These are phyloP conservation scores for Pollachius pollachius DNA, from an alignment of 2,113 vertebrate species.

Conservation along the genomic window DNA sequence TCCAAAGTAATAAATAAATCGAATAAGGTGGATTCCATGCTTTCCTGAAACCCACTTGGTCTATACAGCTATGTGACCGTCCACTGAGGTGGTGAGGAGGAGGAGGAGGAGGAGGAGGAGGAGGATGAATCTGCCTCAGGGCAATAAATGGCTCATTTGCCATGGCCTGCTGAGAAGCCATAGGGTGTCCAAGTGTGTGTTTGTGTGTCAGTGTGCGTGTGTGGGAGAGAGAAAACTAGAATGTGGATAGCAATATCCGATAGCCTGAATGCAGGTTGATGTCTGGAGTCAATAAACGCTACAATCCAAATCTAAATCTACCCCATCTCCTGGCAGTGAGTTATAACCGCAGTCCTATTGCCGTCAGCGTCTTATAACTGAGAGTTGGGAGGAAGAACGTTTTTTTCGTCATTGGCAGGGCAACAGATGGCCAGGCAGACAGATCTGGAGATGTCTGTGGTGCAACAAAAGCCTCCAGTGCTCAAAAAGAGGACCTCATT, in stretches of 20 bases:
- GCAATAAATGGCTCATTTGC: too few species aligned
- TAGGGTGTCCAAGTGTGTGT: not conserved
- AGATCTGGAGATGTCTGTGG: not conserved
- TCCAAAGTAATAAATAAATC: not conserved
- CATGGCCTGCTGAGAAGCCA: not conserved
- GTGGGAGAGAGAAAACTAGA: not conserved
- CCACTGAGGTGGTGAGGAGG: too few species aligned
- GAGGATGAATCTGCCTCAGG: too few species aligned
- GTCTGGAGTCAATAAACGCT: not conserved
- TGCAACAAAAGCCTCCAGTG: slow-evolving; percentile 43
- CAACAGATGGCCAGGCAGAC: too few species aligned
- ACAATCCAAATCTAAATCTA: not conserved
- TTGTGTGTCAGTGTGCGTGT: too few species aligned
- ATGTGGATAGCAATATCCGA: not conserved
- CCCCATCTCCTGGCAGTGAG: too few species aligned
- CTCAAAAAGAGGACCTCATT: slow-evolving; percentile 41
- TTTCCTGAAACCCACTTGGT: too few species aligned
- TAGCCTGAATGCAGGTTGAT: not conserved
- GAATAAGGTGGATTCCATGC: too few species aligned
- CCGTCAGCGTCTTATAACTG: not conserved
- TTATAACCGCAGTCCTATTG: not conserved
- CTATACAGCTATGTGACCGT: too few species aligned
- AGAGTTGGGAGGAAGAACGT: not conserved
- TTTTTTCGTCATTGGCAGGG: too few species aligned
- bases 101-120: too few species aligned